These are phyloP conservation scores for Hypercompe scribonia DNA, from an alignment of 2,888 invertebrate genomes.

Conservation along the genomic window DNA sequence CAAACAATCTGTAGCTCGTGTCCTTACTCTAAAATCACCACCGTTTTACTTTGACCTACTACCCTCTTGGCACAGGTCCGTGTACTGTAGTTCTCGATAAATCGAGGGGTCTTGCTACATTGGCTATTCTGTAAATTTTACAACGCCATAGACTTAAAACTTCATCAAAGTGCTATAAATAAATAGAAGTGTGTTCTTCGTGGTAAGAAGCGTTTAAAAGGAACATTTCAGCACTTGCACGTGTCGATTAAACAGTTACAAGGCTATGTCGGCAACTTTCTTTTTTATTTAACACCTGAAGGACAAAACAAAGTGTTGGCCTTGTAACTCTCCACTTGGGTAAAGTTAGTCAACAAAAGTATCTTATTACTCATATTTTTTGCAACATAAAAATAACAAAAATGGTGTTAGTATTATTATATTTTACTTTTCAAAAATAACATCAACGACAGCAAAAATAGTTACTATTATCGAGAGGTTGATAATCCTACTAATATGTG, in stretches of 20 bases:
- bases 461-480: no score
- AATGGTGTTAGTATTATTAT: neutral
- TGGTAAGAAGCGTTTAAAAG: slow-evolving; percentile 51
- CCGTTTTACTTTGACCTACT: slow-evolving; percentile 58
- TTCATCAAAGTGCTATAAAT: slow-evolving; percentile 76
- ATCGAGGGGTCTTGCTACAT: slow-evolving; percentile 45
- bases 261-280: slow-evolving; percentile 7
- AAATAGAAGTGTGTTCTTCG: slow-evolving; percentile 61
- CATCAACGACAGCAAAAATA: no score
- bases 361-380: neutral
- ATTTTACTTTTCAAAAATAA: no score
- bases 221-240: slow-evolving; percentile 48
- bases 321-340: neutral
- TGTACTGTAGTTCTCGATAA: slow-evolving; percentile 23
- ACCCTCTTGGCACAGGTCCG: slow-evolving; percentile 13
- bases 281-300: slow-evolving; percentile 3
- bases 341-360: neutral
- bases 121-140: slow-evolving; percentile 69
- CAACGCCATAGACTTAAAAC: slow-evolving; percentile 70
- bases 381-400: no score
- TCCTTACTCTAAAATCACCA: slow-evolving; percentile 68
- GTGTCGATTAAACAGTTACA: slow-evolving; percentile 44
- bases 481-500: no score
- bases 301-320: neutral
- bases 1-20: slow-evolving; percentile 76